phyloP scores from a whole-genome alignment of 1,140 invertebrate species.

The Orchestia grillus region DNA sequence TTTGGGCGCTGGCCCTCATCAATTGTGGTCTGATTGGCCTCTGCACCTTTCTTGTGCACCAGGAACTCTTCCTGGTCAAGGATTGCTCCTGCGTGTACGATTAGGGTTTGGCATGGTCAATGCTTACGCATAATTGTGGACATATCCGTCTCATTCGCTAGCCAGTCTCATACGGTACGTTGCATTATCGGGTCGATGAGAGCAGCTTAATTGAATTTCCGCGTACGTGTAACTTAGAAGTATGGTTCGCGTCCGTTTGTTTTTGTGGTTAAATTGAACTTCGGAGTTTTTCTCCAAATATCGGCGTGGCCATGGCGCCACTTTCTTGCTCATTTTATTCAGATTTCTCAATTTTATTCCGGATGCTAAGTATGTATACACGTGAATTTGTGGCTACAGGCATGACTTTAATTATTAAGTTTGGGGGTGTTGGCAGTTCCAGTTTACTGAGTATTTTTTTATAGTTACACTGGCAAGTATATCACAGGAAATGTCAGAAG shows the following conservation, averaged over 20 bases:
- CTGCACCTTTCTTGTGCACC: neutral
- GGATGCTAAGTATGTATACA: neutral
- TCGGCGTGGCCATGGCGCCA: neutral
- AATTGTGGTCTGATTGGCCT: neutral
- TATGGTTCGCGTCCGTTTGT: neutral
- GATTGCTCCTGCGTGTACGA: neutral
- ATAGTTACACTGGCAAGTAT: too few relatives aligned
- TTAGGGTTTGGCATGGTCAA: neutral
- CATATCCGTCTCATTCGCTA: neutral
- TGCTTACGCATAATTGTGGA: neutral
- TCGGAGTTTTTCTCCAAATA: neutral
- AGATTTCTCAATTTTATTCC: neutral
- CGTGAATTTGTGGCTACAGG: neutral
- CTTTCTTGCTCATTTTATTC: neutral
- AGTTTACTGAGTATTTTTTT: too few relatives aligned
- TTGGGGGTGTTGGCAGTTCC: too few relatives aligned
- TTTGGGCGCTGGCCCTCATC: neutral
- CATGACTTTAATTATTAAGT: neutral
- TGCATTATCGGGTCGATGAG: neutral
- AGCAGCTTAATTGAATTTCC: neutral
- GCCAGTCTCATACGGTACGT: neutral
- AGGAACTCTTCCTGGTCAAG: neutral
- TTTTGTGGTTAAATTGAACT: neutral
- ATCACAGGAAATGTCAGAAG: too few relatives aligned
- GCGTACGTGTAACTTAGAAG: neutral